phyloP scores from a whole-genome alignment of 2,113 vertebrate genomes.

The Pteropus alecto region DNA sequence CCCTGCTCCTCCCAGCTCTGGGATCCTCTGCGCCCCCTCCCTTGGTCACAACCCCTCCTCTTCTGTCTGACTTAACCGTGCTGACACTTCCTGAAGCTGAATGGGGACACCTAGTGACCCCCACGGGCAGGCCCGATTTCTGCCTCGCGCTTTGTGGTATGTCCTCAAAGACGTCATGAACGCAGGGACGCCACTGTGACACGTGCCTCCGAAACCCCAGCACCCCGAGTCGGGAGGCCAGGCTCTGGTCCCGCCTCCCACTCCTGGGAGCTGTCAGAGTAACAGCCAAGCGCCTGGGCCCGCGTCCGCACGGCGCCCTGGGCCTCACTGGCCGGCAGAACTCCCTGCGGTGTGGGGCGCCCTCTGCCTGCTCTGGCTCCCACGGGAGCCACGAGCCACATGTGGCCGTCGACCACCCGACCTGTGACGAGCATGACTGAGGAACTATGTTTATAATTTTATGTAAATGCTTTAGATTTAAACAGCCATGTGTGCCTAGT shows the following conservation, averaged over 20 bases:
- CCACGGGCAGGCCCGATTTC: accelerated
- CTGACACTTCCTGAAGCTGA: background rate
- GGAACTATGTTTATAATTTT: background rate
- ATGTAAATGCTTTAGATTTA: background rate
- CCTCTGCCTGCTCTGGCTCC: too few relatives aligned
- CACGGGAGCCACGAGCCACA: accelerated
- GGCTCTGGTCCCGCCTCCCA: background rate
- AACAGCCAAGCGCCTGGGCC: too few relatives aligned
- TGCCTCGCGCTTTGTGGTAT: background rate
- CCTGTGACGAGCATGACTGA: background rate
- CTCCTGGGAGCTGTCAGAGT: too few relatives aligned
- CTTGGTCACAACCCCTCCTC: background rate
- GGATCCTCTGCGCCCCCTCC: background rate
- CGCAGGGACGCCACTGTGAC: background rate
- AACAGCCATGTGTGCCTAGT: background rate
- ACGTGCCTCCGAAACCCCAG: background rate
- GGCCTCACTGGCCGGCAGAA: background rate
- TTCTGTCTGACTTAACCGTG: background rate
- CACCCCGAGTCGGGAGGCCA: background rate
- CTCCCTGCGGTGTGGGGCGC: accelerated
- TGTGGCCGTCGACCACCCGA: accelerated
- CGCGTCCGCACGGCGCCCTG: accelerated
- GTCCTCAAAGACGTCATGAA: background rate
- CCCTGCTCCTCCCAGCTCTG: too few relatives aligned
- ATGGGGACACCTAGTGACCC: background rate